These are phyloP conservation scores for Auanema sp. DNA, from an alignment of 2,888 invertebrate genomes.

Conservation along the genomic window DNA sequence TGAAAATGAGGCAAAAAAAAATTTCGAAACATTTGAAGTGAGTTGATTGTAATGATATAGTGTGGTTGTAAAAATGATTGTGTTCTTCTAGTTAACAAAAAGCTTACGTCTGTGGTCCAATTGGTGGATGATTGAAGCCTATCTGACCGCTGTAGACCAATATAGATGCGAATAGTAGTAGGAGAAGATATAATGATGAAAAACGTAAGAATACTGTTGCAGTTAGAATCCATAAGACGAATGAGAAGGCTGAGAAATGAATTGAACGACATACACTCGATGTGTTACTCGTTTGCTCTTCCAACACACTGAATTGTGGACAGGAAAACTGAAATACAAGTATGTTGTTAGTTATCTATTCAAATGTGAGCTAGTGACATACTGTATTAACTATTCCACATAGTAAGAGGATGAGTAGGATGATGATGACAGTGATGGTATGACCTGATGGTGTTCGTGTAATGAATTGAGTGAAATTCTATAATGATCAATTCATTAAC, in stretches of 20 bases:
- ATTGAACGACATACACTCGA: slow-evolving; percentile 41
- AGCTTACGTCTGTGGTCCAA: slow-evolving; percentile 34
- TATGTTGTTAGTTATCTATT: background rate
- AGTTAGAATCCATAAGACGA: slow-evolving; percentile 59
- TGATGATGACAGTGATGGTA: slow-evolving; percentile 55
- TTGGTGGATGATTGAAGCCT: slow-evolving; percentile 48
- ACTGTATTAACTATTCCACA: slow-evolving; percentile 63
- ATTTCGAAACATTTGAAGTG: background rate
- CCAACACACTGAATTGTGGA: slow-evolving; percentile 3
- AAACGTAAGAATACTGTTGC: slow-evolving; percentile 52
- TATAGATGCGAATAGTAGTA: slow-evolving; percentile 27
- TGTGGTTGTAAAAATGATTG: background rate
- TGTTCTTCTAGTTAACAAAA: background rate
- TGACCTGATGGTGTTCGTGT: slow-evolving; percentile 60
- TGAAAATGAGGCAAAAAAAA: slow-evolving; percentile 2
- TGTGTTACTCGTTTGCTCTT: slow-evolving; percentile 1
- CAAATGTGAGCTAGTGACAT: slow-evolving; percentile 10
- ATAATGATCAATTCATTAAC: slow-evolving; percentile 17
- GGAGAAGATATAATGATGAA: slow-evolving; percentile 30
- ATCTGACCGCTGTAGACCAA: slow-evolving; percentile 53
- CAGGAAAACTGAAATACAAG: slow-evolving; percentile 17
- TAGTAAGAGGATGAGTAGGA: slow-evolving; percentile 54
- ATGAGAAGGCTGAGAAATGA: slow-evolving; percentile 56
- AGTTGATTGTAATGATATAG: too few species aligned
- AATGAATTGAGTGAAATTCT: slow-evolving; percentile 62